Conservation (phyloP, 2,888 invertebrate genomes). For the Tipula vernalis region DNA sequence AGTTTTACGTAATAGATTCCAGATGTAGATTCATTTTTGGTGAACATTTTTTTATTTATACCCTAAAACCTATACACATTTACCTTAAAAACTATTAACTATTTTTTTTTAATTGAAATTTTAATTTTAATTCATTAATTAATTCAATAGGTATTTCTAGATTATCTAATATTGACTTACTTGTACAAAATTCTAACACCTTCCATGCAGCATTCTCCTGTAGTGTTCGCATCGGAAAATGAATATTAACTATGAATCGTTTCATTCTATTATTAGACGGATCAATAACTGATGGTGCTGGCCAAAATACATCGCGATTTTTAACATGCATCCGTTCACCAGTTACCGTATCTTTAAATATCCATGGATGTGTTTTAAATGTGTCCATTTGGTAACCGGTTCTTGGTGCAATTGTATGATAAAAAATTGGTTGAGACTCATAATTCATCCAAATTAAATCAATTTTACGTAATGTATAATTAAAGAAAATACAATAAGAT, state of each 20-base stretch:
- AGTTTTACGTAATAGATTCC: too few relatives aligned
- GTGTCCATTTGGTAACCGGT: constrained; percentile 46
- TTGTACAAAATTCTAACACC: constrained; percentile 6
- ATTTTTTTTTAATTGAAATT: neutral
- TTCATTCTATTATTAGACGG: constrained; percentile 19
- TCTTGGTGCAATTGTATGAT: constrained; percentile 43
- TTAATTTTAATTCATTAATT: constrained; percentile 14
- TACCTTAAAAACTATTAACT: neutral
- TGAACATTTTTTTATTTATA: too few relatives aligned
- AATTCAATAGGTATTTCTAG: constrained; percentile 17
- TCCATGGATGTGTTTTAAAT: constrained; percentile 73
- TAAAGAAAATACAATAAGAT: constrained; percentile 39
- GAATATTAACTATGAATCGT: constrained; percentile 24
- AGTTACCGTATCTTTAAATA: constrained; percentile 58
- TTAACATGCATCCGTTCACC: constrained; percentile 51
- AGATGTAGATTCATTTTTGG: too few relatives aligned
- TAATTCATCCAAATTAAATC: constrained; percentile 62
- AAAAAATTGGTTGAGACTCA: constrained; percentile 46
- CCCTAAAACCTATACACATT: neutral
- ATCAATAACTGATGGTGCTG: constrained; percentile 25
- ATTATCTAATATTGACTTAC: constrained; percentile 10
- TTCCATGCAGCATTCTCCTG: constrained; percentile 27
- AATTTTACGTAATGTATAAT: constrained; percentile 40
- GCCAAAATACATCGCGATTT: constrained; percentile 39
- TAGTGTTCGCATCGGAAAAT: constrained; percentile 28